Base-by-base conservation (phyloP, 2,113 vertebrate species). In the Struthio camelus region DNA sequence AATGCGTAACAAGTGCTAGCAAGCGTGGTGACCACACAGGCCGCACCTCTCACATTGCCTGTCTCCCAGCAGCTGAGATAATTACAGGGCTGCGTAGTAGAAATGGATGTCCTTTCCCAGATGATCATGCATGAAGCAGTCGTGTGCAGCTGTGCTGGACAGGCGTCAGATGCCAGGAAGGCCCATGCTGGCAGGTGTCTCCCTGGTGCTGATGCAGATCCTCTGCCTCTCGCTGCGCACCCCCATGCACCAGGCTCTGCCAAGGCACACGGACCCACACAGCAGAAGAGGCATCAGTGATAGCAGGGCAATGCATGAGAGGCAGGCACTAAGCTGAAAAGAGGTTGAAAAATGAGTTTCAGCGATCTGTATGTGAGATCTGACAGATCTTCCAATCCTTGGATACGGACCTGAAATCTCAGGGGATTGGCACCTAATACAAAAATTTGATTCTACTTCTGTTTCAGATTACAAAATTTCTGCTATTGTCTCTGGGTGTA, bases 201-300 rank as follows among this genome's bases (percentile, higher is more conserved):
- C n/a, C 54, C 18, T n/a, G 40, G 58, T 58, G 25, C 23, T 3
- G 4, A 22, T 11, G 40, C 50, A 79, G 30, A 34, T n/a, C 6
- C 19, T 58, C 27, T 6, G 5, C 51, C 42, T 51, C 30, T 12
- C 1, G 3, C 19, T 56, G 44, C 32, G 27, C 8, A 7, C 48
- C 38, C 48, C 10, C 38, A 22, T 2, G 4, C 2, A 1, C 0
- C 2, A 30, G 18, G 42, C 38, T 86, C 12, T 76, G 30, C 30
- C 38, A 28, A 56, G 11, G 12, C 27, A 25, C 2, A 1, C 9
- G 17, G 56, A 34, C 56, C 14, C 0, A 0, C 10, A 48, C 46
- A 11, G 44, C n/a, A 23, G 15, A n/a, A 48, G 30, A 30, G 48
- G 14, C 6, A 10, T 20, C 38, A 36, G 30, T 20, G 42, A 25